A percentile compares a stretch with the other conserved stretches of the same genome.
Conservation (phyloP, 2,888 invertebrate genomes). For the Cancer borealis region DNA sequence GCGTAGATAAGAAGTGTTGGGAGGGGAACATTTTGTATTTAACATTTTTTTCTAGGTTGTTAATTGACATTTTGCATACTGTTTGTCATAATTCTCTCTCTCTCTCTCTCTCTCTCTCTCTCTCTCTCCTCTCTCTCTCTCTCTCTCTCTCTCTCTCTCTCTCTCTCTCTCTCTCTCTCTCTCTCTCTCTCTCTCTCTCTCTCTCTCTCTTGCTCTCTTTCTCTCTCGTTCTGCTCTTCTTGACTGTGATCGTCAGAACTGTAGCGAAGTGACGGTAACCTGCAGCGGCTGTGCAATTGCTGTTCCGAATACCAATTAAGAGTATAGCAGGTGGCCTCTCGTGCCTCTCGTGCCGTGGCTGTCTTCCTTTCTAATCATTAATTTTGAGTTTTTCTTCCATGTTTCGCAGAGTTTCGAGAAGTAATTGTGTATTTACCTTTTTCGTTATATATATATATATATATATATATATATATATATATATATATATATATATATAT, state of each 20-base stretch:
- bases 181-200: slow-evolving; percentile 8
- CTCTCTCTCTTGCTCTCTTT: background rate
- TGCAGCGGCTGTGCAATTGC: slow-evolving; percentile 61
- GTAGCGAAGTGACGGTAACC: slow-evolving; percentile 50
- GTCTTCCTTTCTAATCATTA: slow-evolving; percentile 22
- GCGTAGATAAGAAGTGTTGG: slow-evolving; percentile 11
- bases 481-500: no score
- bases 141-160: slow-evolving; percentile 4
- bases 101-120: slow-evolving; percentile 22
- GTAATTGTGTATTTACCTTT: background rate
- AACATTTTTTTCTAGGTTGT: background rate
- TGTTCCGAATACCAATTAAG: slow-evolving; percentile 59
- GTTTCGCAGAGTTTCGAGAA: background rate
- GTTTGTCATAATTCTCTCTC: slow-evolving; percentile 2
- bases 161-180: slow-evolving; percentile 25
- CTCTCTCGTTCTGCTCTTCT: slow-evolving; percentile 3
- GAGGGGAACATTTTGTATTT: slow-evolving; percentile 42
- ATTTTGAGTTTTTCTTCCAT: slow-evolving; percentile 37
- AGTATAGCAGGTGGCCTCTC: slow-evolving; percentile 47
- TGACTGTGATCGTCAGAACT: background rate
- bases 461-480: no score
- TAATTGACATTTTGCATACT: slow-evolving; percentile 33
- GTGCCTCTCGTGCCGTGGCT: slow-evolving; percentile 18
- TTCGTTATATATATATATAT: background rate
- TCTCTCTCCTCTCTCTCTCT: background rate